Base-by-base conservation (phyloP, 1,140 invertebrate genomes). In the Cataglyphis hispanica region DNA sequence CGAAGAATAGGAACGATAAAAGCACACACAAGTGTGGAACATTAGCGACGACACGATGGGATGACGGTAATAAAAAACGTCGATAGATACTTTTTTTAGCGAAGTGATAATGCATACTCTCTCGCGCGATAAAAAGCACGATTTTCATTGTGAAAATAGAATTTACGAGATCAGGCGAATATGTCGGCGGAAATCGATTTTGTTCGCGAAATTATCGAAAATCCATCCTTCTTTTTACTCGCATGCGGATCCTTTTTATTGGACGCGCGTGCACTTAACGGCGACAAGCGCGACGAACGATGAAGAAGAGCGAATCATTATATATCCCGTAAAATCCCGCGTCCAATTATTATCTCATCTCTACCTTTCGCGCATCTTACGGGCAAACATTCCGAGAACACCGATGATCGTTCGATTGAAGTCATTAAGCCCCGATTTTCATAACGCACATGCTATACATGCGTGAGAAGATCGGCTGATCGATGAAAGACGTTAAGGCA, bases 181-280 rank as follows among this genome's bases (percentile, higher is more conserved):
- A 50, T 69, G 63, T 69, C 50, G 66, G 10, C 37, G 66, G 19
- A 81, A 53, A 25, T 81, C 66, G 58, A 83, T 69, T 58, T 56
- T n/a, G 27, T 60, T 66, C 50, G 67, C 19, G 53, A 74, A 83
- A 83, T 83, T 72, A 83, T 83, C 67, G 78, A 83, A 83, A 83
- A 83, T 60, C 78, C 78, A 83, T 83, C 53, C n/a, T 74, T 83
- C 78, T 84, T 76, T 84, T 77, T 84, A 60, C 19, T 43, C 60
- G 58, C 31, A 25, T 1, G 7, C 43, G 40, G 11, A 16, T 37
- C 50, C 25, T 50, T 64, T 84, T 77, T 77, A 63, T 64, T 19
- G 78, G 22, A 10, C 43, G 56, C 43, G 56, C 60, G 81, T 84
- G 81, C 74, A 77, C 60, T 84, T 84, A 84, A 84, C 31, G 46